Evolutionary conservation across 2,888 invertebrate species (phyloP).

Genomic region (Steromphala cineraria): DNA sequence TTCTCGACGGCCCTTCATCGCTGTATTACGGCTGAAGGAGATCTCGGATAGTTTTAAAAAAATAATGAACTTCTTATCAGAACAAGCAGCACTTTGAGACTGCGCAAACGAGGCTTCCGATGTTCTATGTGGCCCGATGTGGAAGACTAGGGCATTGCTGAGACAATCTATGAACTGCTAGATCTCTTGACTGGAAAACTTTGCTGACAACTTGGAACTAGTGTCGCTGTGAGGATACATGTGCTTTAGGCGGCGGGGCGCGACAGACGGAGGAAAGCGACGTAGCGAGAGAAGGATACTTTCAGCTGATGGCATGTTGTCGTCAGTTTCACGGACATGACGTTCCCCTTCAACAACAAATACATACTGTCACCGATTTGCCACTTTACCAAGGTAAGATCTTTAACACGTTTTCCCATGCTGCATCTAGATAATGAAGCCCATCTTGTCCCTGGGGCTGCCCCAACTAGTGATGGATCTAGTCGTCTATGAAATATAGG

Average conservation of each 20-base stretch:
- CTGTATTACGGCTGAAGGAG: background rate
- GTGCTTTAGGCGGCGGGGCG: background rate
- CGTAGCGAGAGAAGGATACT: background rate
- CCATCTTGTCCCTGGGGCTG: no score
- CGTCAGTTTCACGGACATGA: background rate
- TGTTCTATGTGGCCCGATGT: background rate
- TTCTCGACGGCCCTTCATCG: background rate
- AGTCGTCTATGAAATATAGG: no score
- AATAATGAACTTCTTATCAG: conserved; percentile 5
- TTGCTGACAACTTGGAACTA: background rate
- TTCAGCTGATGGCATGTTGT: background rate
- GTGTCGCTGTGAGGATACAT: background rate
- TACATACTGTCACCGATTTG: background rate
- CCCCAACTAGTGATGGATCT: no score
- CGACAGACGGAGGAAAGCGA: background rate
- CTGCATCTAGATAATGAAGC: no score
- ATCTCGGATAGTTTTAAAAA: background rate
- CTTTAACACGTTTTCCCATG: background rate
- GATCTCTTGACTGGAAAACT: background rate
- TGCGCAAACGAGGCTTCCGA: background rate
- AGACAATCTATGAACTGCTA: background rate
- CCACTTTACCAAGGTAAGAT: background rate
- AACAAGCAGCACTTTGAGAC: conserved; percentile 6
- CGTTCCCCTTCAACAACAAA: background rate
- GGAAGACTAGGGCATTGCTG: no score